Evolutionary conservation across 53 echinoderm and acorn worm species (phyloP).

Genomic region (Mesocentrotus franciscanus): DNA sequence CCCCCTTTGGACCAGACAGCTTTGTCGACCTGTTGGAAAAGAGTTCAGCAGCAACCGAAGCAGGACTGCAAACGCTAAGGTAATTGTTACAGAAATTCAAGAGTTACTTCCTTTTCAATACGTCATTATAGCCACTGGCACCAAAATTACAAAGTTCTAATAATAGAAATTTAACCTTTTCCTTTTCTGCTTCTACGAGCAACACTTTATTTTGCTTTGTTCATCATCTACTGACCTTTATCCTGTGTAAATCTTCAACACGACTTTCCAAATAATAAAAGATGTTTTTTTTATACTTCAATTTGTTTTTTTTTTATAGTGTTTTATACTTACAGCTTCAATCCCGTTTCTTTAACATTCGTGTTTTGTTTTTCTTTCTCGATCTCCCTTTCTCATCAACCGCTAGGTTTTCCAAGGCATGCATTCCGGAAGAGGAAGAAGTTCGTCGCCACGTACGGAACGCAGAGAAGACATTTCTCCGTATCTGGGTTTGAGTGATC

Average conservation of each 20-base stretch:
- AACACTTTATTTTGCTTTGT: too few relatives aligned
- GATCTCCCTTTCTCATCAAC: not conserved
- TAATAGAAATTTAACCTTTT: too few relatives aligned
- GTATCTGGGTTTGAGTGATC: conserved; percentile 66
- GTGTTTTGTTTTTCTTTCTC: not conserved
- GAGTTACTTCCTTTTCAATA: not conserved
- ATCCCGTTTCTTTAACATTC: not conserved
- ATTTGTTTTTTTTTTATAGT: too few relatives aligned
- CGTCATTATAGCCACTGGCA: not conserved
- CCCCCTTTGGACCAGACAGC: conserved; percentile 39
- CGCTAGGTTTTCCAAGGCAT: conserved; percentile 65
- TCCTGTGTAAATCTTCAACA: too few relatives aligned
- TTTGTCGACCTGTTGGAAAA: conserved; percentile 57
- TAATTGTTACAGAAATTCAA: not conserved
- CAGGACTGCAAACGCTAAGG: conserved; percentile 66
- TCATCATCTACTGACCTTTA: too few relatives aligned
- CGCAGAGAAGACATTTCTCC: conserved; percentile 66
- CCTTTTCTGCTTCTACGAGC: too few relatives aligned
- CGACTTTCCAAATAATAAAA: too few relatives aligned
- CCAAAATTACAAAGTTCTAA: too few relatives aligned
- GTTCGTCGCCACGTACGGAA: conserved; percentile 48
- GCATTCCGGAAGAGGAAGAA: conserved; percentile 59
- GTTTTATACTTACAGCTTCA: too few relatives aligned
- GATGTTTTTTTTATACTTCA: too few relatives aligned
- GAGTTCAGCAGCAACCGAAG: conserved; percentile 34